phyloP scores from a whole-genome alignment of 2,113 vertebrate genomes.

The Trematocara unimaculatum region DNA sequence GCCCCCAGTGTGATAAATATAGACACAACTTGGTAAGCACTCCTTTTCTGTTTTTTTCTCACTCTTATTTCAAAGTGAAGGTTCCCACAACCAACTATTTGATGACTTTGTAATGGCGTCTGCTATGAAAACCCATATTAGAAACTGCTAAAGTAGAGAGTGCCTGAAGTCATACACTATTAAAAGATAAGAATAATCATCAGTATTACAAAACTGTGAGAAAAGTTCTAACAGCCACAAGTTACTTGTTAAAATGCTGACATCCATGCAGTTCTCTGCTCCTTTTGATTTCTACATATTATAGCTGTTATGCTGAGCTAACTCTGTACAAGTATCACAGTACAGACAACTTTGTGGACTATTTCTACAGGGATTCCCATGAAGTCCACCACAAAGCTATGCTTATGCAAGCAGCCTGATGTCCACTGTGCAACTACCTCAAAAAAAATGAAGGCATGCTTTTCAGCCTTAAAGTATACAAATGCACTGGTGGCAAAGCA shows the following conservation, averaged over 20 bases:
- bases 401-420: background rate
- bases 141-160: background rate
- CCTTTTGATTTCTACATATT: background rate
- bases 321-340: background rate
- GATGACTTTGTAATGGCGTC: background rate
- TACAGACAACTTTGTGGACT: background rate
- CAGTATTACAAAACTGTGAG: background rate
- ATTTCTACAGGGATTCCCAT: background rate
- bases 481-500: slow-evolving; percentile 21
- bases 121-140: background rate
- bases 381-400: background rate
- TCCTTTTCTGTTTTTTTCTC: background rate
- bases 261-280: background rate
- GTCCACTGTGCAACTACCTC: background rate
- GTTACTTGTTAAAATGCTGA: background rate
- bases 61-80: slow-evolving; percentile 8
- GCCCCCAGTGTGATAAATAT: slow-evolving; percentile 55
- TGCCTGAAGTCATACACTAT: background rate
- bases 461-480: background rate
- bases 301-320: background rate
- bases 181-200: background rate
- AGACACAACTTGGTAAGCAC: slow-evolving; percentile 31
- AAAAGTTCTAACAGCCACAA: background rate
- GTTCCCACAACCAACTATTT: background rate
- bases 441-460: background rate